phyloP scores from a whole-genome alignment of 2,888 invertebrate species.

The Embidobia sp. region DNA sequence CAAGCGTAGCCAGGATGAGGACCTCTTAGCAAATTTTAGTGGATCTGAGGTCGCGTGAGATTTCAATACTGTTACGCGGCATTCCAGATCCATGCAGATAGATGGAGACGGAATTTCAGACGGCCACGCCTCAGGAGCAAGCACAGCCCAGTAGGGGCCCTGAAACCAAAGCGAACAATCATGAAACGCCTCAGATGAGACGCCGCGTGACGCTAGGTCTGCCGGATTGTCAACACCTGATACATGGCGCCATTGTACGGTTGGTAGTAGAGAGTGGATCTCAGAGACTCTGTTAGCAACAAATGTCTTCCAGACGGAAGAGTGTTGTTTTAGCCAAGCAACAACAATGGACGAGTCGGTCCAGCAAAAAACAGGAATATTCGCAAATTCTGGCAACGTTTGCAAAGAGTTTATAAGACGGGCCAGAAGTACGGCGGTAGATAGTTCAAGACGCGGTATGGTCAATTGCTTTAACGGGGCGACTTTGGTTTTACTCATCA shows the following conservation, averaged over 20 bases:
- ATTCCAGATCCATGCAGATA: not conserved
- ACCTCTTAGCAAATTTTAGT: not conserved
- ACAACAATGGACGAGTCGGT: slow-evolving; percentile 15
- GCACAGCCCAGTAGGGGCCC: not conserved
- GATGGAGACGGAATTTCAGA: too few species aligned
- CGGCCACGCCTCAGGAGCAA: not conserved
- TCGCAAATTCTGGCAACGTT: not conserved
- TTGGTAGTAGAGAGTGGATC: not conserved
- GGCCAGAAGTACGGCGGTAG: slow-evolving; percentile 1
- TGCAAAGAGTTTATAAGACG: not conserved
- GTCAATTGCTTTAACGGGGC: too few species aligned
- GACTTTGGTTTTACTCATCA: slow-evolving; percentile 3
- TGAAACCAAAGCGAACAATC: too few species aligned
- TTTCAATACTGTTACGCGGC: not conserved
- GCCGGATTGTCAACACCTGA: slow-evolving; percentile 1
- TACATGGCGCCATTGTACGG: slow-evolving; percentile 1
- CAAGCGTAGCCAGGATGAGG: not conserved
- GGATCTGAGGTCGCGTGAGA: not conserved
- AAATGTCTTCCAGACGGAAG: too few species aligned
- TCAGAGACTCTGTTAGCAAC: slow-evolving; percentile 4
- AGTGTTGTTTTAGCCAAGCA: slow-evolving; percentile 4
- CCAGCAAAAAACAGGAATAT: not conserved
- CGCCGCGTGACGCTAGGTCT: slow-evolving; percentile 8
- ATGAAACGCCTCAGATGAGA: too few species aligned
- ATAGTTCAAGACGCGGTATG: too few species aligned